Percentiles rank a stretch among this genome's conserved stretches.
Evolutionary conservation across 1,140 invertebrate genomes (phyloP).

Genomic region (Neuroterus valhalla): DNA sequence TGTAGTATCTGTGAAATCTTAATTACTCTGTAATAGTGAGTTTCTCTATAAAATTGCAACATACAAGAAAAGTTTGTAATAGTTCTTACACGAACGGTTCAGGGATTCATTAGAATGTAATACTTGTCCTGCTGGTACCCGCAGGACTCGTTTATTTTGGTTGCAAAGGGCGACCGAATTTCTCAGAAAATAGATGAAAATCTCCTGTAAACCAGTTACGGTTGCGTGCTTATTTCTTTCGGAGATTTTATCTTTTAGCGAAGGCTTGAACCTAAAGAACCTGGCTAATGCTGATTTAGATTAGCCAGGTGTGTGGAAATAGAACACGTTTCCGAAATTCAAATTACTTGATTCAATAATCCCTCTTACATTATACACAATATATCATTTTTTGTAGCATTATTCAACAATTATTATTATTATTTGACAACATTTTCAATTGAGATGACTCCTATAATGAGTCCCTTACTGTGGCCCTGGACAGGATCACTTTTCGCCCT

Average conservation of each 20-base stretch:
- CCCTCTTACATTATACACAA: too few relatives aligned
- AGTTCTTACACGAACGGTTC: conserved; percentile 53
- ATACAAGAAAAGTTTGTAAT: conserved; percentile 40
- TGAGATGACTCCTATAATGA: too few relatives aligned
- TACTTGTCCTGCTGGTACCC: conserved; percentile 46
- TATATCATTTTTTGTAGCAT: too few relatives aligned
- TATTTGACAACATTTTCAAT: too few relatives aligned
- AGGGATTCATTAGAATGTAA: conserved; percentile 59
- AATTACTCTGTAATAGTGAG: too few relatives aligned
- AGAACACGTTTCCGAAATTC: not conserved
- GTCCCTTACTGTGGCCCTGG: too few relatives aligned
- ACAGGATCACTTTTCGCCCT: too few relatives aligned
- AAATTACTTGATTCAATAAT: too few relatives aligned
- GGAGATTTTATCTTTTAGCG: conserved; percentile 61
- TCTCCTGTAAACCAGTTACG: conserved; percentile 63
- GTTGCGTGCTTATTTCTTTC: conserved; percentile 44
- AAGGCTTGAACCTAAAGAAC: conserved; percentile 53
- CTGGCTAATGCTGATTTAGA: conserved; percentile 52
- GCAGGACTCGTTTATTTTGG: conserved; percentile 56
- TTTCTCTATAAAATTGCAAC: too few relatives aligned
- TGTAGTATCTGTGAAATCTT: too few relatives aligned
- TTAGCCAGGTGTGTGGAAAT: not conserved
- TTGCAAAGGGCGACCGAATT: conserved; percentile 52
- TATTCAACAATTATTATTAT: too few relatives aligned
- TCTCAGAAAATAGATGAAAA: conserved; percentile 69